phyloP scores from a whole-genome alignment of 2,113 vertebrate species.

The Phalacrocorax aristotelis region DNA sequence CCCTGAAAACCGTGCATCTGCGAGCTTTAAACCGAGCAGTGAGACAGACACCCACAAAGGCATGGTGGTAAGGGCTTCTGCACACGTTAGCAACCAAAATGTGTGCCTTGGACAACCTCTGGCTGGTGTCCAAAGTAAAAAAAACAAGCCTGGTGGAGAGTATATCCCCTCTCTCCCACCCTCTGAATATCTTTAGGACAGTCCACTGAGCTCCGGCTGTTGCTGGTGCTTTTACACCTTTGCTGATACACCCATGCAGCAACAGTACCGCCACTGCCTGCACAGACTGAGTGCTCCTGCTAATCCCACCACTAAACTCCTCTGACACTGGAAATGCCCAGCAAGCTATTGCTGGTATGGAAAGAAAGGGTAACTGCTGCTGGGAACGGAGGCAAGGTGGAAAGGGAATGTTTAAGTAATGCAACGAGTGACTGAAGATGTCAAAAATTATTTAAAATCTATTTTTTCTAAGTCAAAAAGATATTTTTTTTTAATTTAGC shows the following conservation, averaged over 20 bases:
- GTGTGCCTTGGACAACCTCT: not conserved
- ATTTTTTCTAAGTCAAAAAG: not conserved
- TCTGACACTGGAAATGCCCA: not conserved
- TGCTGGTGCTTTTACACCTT: not conserved
- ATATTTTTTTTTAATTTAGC: too few species aligned
- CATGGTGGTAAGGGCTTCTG: not conserved
- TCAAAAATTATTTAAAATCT: not conserved
- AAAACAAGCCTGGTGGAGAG: not conserved
- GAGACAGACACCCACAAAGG: accelerated
- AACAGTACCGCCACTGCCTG: not conserved
- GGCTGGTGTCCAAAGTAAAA: not conserved
- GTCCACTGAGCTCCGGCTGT: not conserved
- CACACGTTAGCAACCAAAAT: not conserved
- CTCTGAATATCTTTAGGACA: not conserved
- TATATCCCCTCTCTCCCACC: not conserved
- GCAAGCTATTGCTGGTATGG: not conserved
- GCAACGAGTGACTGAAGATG: not conserved
- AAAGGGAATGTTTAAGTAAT: not conserved
- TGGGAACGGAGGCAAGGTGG: not conserved
- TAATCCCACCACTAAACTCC: not conserved
- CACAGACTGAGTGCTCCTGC: not conserved
- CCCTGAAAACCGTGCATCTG: not conserved
- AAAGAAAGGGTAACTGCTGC: not conserved
- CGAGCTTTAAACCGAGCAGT: not conserved
- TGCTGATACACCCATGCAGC: not conserved